Percentiles rank a stretch among this genome's conserved stretches.
Conservation (phyloP, 2,113 vertebrate genomes). For the Nicator chloris region DNA sequence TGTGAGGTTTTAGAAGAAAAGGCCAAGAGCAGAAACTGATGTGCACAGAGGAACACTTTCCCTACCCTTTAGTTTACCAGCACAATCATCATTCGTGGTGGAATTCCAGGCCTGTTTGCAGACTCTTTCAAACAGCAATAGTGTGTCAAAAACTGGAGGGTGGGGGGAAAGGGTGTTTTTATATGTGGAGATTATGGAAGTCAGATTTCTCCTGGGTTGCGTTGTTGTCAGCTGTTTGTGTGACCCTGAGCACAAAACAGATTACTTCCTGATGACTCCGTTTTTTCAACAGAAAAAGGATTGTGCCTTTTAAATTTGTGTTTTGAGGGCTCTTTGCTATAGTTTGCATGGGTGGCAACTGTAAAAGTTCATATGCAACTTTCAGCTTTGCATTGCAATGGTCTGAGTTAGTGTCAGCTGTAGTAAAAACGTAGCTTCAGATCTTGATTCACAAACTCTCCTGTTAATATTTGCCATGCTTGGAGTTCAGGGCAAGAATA, state of each 20-base stretch:
- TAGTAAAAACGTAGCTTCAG: background rate
- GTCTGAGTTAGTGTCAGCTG: background rate
- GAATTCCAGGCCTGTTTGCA: background rate
- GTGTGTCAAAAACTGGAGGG: fast-evolving
- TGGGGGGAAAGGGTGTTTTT: background rate
- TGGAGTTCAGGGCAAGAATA: background rate
- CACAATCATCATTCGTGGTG: background rate
- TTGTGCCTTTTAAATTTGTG: background rate
- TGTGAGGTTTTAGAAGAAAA: background rate
- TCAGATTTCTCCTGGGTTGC: background rate
- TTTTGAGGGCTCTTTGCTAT: background rate
- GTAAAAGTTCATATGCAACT: fast-evolving
- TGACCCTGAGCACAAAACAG: background rate
- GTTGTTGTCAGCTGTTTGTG: background rate
- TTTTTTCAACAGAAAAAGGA: background rate
- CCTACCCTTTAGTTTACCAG: background rate
- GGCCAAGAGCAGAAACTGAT: background rate
- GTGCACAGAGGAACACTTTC: background rate
- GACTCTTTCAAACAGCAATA: background rate
- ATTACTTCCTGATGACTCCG: background rate
- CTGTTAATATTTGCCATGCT: background rate
- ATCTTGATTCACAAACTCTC: background rate
- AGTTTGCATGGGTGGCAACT: background rate
- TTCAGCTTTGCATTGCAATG: background rate
- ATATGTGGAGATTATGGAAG: background rate